phyloP scores from a whole-genome alignment of 2,113 vertebrate genomes.

The Trematomus loennbergii region DNA sequence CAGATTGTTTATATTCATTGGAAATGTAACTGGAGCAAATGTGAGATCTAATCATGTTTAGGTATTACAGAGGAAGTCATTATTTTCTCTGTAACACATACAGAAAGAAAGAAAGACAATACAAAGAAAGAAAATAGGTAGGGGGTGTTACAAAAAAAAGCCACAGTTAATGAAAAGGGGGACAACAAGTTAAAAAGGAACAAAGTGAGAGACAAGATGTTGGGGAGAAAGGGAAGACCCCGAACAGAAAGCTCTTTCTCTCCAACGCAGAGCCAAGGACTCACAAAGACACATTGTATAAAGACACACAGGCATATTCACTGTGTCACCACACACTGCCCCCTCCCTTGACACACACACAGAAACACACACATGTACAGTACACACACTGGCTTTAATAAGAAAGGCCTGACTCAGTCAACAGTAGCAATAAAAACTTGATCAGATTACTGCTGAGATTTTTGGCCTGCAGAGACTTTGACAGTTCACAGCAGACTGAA shows the following conservation, averaged over 20 bases:
- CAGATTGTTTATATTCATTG: not conserved
- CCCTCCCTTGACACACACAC: conserved; percentile 33
- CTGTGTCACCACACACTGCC: conserved; percentile 40
- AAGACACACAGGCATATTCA: conserved; percentile 72
- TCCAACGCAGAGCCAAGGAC: conserved; percentile 69
- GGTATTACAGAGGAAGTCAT: conserved; percentile 5
- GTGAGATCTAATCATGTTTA: conserved; percentile 17
- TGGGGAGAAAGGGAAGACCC: conserved; percentile 11
- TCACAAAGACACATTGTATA: conserved; percentile 83
- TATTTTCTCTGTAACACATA: not conserved
- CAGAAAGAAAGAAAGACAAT: not conserved
- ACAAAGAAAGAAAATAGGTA: not conserved
- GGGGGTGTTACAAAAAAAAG: not conserved
- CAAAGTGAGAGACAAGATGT: conserved; percentile 22
- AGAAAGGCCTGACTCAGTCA: conserved; percentile 73
- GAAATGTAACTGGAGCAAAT: conserved; percentile 2
- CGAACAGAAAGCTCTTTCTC: conserved; percentile 67
- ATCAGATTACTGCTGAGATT: conserved; percentile 76
- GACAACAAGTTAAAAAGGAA: conserved; percentile 25
- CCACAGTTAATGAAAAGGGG: conserved; percentile 12
- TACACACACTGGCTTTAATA: conserved; percentile 55
- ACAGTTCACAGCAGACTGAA: conserved; percentile 23
- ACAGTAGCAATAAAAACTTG: conserved; percentile 67
- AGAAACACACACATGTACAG: conserved; percentile 5
- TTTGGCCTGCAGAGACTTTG: conserved; percentile 38